A percentile compares a stretch with the other conserved stretches of the same genome.
phyloP scores from a whole-genome alignment of 2,113 vertebrate species.

The Circaetus cinerascens region DNA sequence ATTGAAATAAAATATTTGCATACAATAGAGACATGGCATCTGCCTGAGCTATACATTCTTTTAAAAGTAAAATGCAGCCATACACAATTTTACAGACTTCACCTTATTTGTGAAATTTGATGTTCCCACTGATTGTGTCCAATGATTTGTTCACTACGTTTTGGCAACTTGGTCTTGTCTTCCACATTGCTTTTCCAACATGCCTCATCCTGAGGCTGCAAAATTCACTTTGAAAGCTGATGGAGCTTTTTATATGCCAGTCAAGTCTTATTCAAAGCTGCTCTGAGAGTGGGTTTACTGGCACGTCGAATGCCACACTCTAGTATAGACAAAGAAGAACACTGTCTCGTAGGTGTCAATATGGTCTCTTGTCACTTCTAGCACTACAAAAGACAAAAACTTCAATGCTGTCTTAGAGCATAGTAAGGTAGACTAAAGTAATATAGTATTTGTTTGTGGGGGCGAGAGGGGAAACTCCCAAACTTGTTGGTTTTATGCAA shows the following conservation, averaged over 20 bases:
- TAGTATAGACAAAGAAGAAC: rapidly evolving
- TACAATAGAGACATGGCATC: neutral
- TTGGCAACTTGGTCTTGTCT: neutral
- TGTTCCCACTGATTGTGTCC: neutral
- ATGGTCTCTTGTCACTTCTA: neutral
- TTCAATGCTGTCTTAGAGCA: neutral
- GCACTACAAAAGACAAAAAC: neutral
- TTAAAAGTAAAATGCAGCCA: neutral
- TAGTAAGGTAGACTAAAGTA: neutral
- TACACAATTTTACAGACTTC: neutral
- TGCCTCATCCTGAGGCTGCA: neutral
- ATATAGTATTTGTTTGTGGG: rapidly evolving
- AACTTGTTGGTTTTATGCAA: neutral
- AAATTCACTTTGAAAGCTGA: neutral
- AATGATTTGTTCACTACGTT: neutral
- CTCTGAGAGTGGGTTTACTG: neutral
- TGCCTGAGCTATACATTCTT: neutral
- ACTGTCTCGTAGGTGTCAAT: neutral
- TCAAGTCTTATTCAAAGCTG: neutral
- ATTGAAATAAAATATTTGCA: slow-evolving; percentile 59
- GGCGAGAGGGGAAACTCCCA: rapidly evolving
- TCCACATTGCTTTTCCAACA: neutral
- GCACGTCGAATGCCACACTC: neutral
- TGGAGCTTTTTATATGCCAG: neutral
- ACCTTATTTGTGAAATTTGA: neutral